Base-by-base conservation (phyloP, 2,797 vertebrate genomes). In the Xenentodon cancila region DNA sequence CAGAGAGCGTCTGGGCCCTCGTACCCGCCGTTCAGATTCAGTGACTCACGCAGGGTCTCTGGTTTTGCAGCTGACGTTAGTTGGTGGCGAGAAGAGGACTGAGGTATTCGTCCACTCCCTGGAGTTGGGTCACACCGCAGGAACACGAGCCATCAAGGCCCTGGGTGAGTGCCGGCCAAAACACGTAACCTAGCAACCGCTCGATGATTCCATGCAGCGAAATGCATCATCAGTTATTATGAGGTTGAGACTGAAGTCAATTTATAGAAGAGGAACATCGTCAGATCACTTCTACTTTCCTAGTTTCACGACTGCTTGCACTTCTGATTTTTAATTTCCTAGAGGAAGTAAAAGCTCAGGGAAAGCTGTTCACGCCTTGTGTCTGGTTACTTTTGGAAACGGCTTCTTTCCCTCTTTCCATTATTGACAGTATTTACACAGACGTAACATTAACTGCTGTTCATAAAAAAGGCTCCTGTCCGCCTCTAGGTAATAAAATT, bases 71-170 rank as follows among this genome's bases (percentile, higher is more conserved):
- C 73, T 99, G 85, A 97, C 95, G 0, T 93, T 99, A 74, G 89
- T 94, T 0, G 85, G 95, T 0, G 97, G 97, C 30, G 93, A 96
- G 70, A 95, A 90, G 74, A 94, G 88, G 57, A 96, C 94, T 0
- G 97, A 99, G 82, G 96, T 99, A 67, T 99, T 99, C 46, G 92
- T 99, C 60, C 96, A 98, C 67, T 99, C 97, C 5, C 88, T 99
- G 0, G 98, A 99, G 82, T 84, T 99, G 84, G 98, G 98, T 30
- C 97, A 98, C 89, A 95, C 94, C 0, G 98, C 98, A 0, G 94
- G 96, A 74, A 96, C 95, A 0, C 91, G 97, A 22, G 98, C 98
- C 77, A 95, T 99, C 88, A 98, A 95, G 75, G 98, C 98, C 4
- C 96, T 98, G 79, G 97, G 98, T 99, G 82, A 83, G 92, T 68